phyloP scores from a whole-genome alignment of 2,888 invertebrate genomes.

The Aporophyla nigra region DNA sequence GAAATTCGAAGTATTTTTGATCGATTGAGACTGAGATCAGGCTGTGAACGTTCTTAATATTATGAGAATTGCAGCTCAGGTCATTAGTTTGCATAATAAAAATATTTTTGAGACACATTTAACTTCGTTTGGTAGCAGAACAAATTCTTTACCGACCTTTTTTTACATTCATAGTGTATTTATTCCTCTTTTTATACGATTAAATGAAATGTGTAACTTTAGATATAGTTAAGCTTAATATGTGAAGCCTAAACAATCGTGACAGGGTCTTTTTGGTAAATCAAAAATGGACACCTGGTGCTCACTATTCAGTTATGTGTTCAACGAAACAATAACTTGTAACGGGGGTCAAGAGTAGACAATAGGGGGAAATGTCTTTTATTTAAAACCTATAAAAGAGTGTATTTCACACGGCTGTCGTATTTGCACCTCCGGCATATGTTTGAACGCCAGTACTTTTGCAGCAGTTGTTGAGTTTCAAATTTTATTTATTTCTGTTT shows the following conservation, averaged over 20 bases:
- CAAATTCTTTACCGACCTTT: slow-evolving; percentile 60
- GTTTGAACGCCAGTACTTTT: slow-evolving; percentile 81
- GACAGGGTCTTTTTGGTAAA: slow-evolving; percentile 87
- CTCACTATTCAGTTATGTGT: slow-evolving; percentile 77
- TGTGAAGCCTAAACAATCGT: slow-evolving; percentile 73
- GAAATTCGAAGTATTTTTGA: too few relatives aligned
- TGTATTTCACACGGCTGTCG: slow-evolving; percentile 77
- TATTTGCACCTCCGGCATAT: slow-evolving; percentile 68
- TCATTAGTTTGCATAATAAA: slow-evolving; percentile 47
- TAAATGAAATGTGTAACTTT: slow-evolving; percentile 73
- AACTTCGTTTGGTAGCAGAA: slow-evolving; percentile 52
- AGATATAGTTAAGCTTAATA: slow-evolving; percentile 74
- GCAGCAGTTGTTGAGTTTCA: slow-evolving; percentile 73
- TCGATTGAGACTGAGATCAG: too few relatives aligned
- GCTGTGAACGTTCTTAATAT: too few relatives aligned
- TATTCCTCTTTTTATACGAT: slow-evolving; percentile 65
- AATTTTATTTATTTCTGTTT: slow-evolving; percentile 79
- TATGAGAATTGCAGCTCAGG: background rate
- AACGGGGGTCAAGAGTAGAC: slow-evolving; percentile 71
- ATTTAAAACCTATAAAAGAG: slow-evolving; percentile 81
- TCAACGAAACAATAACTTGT: slow-evolving; percentile 70
- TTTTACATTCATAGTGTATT: slow-evolving; percentile 63
- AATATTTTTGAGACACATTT: slow-evolving; percentile 43
- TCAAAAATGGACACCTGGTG: slow-evolving; percentile 82
- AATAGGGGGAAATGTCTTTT: slow-evolving; percentile 81